Percentiles rank a stretch among this genome's conserved stretches.
phyloP scores from a whole-genome alignment of 2,888 invertebrate species.

The Sphecodes monilicornis region DNA sequence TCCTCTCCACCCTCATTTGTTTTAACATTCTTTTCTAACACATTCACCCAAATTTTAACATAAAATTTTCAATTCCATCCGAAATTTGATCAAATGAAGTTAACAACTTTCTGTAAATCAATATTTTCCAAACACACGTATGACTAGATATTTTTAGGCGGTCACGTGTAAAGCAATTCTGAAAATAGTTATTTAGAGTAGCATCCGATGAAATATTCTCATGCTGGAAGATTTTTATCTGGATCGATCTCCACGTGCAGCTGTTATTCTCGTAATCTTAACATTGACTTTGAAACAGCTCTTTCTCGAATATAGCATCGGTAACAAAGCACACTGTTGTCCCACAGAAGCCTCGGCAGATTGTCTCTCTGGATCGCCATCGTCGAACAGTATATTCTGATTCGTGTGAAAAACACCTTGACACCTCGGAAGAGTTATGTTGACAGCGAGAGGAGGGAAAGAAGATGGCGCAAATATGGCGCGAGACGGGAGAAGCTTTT shows the following conservation, averaged over 20 bases:
- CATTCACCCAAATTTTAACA: too few species aligned
- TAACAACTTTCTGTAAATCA: neutral
- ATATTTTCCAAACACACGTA: neutral
- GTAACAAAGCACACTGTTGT: neutral
- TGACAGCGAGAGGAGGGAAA: too few species aligned
- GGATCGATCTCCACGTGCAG: neutral
- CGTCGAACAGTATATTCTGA: neutral
- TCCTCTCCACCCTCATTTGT: too few species aligned
- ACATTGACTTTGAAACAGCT: conserved; percentile 23
- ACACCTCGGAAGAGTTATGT: neutral
- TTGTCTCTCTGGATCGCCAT: neutral
- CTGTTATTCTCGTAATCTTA: conserved; percentile 14
- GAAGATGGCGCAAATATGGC: neutral
- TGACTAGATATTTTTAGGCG: neutral
- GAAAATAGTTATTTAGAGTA: neutral
- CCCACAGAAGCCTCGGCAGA: neutral
- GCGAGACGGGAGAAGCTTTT: conserved; percentile 8
- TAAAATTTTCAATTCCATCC: neutral
- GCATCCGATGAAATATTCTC: neutral
- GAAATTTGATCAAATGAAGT: neutral
- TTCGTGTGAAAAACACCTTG: neutral
- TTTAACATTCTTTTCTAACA: too few species aligned
- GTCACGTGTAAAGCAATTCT: neutral
- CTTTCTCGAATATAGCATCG: neutral
- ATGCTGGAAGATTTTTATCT: neutral